phyloP scores from a whole-genome alignment of 2,797 vertebrate species.

The Hoplostethus atlanticus region DNA sequence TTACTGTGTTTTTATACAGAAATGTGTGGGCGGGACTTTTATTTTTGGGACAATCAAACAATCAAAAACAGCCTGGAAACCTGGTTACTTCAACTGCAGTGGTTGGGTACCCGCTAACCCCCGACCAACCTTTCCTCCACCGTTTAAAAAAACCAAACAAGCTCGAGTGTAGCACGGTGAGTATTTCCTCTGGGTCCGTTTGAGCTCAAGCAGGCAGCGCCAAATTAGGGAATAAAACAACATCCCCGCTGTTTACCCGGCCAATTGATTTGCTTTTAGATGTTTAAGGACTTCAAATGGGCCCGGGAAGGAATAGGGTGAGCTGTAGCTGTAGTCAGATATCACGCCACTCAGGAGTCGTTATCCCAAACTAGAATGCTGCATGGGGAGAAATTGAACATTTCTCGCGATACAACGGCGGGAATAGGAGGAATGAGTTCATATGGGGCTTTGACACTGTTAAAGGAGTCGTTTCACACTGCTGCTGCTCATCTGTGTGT shows the following conservation, averaged over 20 bases:
- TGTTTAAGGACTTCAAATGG: conserved; percentile 21
- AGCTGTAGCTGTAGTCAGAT: conserved; percentile 41
- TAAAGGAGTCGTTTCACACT: conserved; percentile 3
- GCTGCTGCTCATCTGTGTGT: not conserved
- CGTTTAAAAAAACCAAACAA: conserved; percentile 20
- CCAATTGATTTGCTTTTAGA: conserved; percentile 57
- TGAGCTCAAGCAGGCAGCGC: conserved; percentile 6
- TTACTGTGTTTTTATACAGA: too few species aligned
- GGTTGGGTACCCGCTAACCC: too few species aligned
- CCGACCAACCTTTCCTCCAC: not conserved
- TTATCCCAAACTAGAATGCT: conserved; percentile 28
- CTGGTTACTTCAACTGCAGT: not conserved
- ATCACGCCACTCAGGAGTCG: conserved; percentile 10
- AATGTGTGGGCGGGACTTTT: too few species aligned
- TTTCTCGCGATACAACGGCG: too few species aligned
- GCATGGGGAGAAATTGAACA: conserved; percentile 21
- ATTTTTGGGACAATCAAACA: too few species aligned
- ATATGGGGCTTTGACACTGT: too few species aligned
- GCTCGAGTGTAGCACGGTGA: not conserved
- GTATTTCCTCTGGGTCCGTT: conserved; percentile 16
- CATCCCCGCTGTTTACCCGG: conserved; percentile 40
- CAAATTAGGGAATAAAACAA: conserved; percentile 20
- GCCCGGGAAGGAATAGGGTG: conserved; percentile 12
- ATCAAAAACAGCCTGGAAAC: too few species aligned
- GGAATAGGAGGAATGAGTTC: too few species aligned